Evolutionary conservation across 2,113 vertebrate genomes (phyloP).

Genomic region (Seriola dumerili): DNA sequence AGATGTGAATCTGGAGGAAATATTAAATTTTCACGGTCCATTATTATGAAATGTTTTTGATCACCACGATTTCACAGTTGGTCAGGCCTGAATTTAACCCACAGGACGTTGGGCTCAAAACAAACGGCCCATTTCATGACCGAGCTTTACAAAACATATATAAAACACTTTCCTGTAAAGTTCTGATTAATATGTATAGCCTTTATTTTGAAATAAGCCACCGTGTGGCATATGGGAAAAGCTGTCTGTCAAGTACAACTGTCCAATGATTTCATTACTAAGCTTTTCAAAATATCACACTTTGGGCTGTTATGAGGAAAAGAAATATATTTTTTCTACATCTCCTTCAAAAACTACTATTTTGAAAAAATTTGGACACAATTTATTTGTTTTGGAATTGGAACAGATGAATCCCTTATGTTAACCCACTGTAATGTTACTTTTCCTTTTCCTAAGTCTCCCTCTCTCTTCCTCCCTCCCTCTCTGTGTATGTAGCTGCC

Average conservation of each 20-base stretch:
- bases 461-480: neutral
- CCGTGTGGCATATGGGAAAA: neutral
- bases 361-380: neutral
- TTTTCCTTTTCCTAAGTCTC: neutral
- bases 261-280: neutral
- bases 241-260: neutral
- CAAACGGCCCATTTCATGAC: constrained; percentile 25
- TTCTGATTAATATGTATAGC: neutral
- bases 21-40: constrained; percentile 10
- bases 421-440: constrained; percentile 7
- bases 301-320: neutral
- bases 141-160: neutral
- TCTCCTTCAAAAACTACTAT: neutral
- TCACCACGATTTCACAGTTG: constrained; percentile 51
- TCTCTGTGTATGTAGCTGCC: constrained; percentile 4
- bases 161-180: neutral
- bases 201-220: neutral
- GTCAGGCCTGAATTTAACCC: constrained; percentile 45
- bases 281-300: neutral
- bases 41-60: constrained; percentile 50
- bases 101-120: constrained; percentile 29
- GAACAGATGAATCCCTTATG: constrained; percentile 9
- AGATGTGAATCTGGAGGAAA: constrained; percentile 24
- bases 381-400: constrained; percentile 12
- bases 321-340: neutral